Conservation (phyloP, 2,113 vertebrate genomes). For the Eurystomus gularis region DNA sequence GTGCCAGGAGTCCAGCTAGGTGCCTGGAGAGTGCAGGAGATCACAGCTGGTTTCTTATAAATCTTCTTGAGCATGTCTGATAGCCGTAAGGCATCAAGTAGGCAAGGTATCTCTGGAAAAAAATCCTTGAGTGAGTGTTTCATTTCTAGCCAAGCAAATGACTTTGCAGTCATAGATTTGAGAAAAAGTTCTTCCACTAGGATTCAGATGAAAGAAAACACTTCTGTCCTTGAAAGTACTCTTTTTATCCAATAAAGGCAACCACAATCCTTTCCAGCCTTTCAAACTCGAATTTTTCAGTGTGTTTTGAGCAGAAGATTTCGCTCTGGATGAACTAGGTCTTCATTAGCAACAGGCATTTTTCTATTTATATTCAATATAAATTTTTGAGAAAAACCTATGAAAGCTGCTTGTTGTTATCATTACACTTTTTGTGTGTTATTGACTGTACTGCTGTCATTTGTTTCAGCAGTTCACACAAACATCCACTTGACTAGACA, state of each 20-base stretch:
- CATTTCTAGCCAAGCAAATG: neutral
- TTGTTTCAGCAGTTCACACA: neutral
- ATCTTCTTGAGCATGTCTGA: neutral
- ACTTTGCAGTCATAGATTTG: neutral
- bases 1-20: neutral
- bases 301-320: neutral
- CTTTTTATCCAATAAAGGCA: neutral
- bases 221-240: neutral
- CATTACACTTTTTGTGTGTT: neutral
- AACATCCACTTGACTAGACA: neutral
- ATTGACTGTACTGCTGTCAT: neutral
- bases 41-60: neutral
- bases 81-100: neutral
- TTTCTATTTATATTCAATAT: conserved; percentile 3
- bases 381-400: neutral
- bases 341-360: conserved; percentile 15
- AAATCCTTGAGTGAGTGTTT: neutral
- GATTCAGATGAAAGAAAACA: neutral
- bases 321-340: neutral
- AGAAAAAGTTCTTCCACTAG: neutral
- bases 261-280: neutral
- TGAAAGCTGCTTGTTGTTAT: conserved; percentile 21
- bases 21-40: neutral
- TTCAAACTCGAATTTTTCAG: neutral
- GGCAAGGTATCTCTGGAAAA: neutral